Base-by-base conservation (phyloP, 2,888 invertebrate species). In the Agrotis puta region DNA sequence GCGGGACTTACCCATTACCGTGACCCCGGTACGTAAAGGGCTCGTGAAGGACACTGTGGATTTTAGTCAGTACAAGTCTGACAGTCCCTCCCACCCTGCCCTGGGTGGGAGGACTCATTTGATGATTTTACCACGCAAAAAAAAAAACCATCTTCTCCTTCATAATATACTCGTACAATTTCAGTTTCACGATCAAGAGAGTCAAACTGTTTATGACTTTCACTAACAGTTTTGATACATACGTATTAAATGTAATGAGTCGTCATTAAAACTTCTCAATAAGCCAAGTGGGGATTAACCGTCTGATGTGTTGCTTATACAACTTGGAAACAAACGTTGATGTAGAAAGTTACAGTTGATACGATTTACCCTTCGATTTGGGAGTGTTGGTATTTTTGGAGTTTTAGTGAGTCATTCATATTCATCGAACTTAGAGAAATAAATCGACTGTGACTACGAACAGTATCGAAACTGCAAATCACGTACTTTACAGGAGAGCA, bases 261-360 rank as follows among this genome's bases (percentile, higher is more conserved):
- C 56, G n/a, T 57, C 56, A 75, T 74, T 75, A 61, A 56, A 74
- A 74, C 61, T 75, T 69, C 24, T 39, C 50, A 22, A 69, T 61
- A 56, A 51, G 39, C 11, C 76, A 27, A 74, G 33, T 48, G 73
- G 47, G 75, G 53, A 53, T 47, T 47, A 47, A 48, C 58, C 33
- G 22, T 58, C 47, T 74, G 74, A 72, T 57, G 20, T 50, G 50
- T 73, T 48, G 48, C 43, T 73, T 14, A 11, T 66, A 14, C 16
- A 67, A 73, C 67, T 73, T 58, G 16, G 43, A 53, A 74, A 58
- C 39, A 47, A 66, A 57, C 45, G 22, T 53, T 74, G 16, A 20
- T 58, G 51, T 47, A 51, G 57, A 27, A 47, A 66, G 33, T 39
- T 58, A 51, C n/a, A 43, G 24, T 47, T 51, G 20, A n/a, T 20